Evolutionary conservation across 2,888 invertebrate genomes (phyloP), one percentile per base, ranked within the genome.

Genomic region (Tetramorium bicarinatum): DNA sequence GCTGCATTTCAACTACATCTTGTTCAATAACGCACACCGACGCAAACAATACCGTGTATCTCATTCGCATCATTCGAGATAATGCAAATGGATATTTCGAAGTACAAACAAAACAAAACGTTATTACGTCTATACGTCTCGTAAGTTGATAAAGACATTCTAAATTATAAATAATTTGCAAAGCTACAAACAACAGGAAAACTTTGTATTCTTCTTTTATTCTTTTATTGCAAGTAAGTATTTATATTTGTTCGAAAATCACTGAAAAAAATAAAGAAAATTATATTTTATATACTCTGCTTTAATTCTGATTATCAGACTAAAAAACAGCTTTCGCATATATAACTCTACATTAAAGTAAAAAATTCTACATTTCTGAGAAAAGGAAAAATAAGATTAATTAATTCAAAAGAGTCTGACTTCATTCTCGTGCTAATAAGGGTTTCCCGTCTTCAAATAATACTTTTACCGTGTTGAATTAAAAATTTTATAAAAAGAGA

Each of bases 41-140:
- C 47, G 74, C 56, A 71, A 71, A 59, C 38, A 80, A 79, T 72
- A 21, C 25, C 18, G 18, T 18, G 41, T 21, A 25, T 59, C 72
- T 71, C 71, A 47, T 59, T 79, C 21, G 25, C 47, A 59, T 59
- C 79, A 71, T 47, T 72, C 9, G 47, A 59, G 47, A 72, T 80
- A 80, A 80, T 72, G 38, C 59, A 72, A 59, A 47, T 25, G 13
- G 59, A 80, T 80, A 80, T 80, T 72, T 25, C 47, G 38, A 25
- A 54, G 25, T 47, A 59, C 49, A 72, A 59, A 49, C 47, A 47
- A 59, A 72, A 72, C 18, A 21, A 59, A 29, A 18, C 18, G 15
- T 13, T 38, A 44, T 47, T 56, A 25, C 15, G n/a, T n/a, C n/a
- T n/a, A 56, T 34, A 34, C n/a, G 29, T 25, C 6, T 34, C 9